These are phyloP conservation scores for Aelia acuminata DNA, from an alignment of 2,888 invertebrate species.

Conservation along the genomic window DNA sequence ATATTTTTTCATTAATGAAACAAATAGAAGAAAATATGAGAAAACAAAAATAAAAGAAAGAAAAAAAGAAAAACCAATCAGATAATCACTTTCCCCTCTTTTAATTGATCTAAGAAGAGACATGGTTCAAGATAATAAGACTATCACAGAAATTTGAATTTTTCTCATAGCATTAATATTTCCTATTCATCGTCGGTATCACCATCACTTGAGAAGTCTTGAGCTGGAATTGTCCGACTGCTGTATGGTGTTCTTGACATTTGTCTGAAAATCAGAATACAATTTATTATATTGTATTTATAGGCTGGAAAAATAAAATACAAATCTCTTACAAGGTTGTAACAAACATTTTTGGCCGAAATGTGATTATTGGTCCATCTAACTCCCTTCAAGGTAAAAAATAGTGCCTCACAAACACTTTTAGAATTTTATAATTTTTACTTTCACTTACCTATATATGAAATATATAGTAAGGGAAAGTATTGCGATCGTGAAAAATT, in stretches of 20 bases:
- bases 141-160: slow-evolving; percentile 60
- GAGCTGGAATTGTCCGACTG: slow-evolving; percentile 74
- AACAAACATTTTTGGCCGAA: too few species aligned
- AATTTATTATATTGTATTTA: too few species aligned
- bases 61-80: slow-evolving; percentile 20
- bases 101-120: slow-evolving; percentile 56
- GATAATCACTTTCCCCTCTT: slow-evolving; percentile 51
- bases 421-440: too few species aligned
- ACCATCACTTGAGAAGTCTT: slow-evolving; percentile 88
- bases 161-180: slow-evolving; percentile 50
- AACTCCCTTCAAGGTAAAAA: too few species aligned
- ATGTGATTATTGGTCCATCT: too few species aligned
- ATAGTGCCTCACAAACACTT: too few species aligned
- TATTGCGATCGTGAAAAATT: too few species aligned
- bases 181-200: slow-evolving; percentile 90
- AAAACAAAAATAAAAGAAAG: neutral
- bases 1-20: slow-evolving; percentile 10
- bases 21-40: neutral
- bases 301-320: too few species aligned
- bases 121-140: slow-evolving; percentile 55
- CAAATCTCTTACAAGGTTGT: too few species aligned
- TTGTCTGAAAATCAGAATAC: slow-evolving; percentile 73
- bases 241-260: slow-evolving; percentile 72
- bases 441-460: too few species aligned
- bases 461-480: too few species aligned